Evolutionary conservation across 2,113 vertebrate genomes (phyloP).

Genomic region (Gadus chalcogrammus): DNA sequence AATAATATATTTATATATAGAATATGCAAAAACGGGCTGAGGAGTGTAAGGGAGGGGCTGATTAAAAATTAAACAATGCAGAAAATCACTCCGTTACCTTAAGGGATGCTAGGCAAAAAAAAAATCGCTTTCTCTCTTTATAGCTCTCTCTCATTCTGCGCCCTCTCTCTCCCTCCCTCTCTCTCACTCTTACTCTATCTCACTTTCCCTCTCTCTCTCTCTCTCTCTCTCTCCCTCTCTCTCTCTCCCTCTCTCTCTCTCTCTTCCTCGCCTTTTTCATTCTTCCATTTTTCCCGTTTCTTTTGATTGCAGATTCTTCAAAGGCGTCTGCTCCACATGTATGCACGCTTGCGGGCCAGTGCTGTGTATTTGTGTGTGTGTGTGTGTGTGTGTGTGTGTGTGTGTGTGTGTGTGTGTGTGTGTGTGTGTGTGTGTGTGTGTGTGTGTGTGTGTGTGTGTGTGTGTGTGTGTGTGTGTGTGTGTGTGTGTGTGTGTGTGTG

Average conservation of each 20-base stretch:
- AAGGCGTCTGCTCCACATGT: constrained; percentile 67
- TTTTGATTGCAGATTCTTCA: constrained; percentile 66
- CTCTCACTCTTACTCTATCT: constrained; percentile 46
- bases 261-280: constrained; percentile 54
- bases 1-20: constrained; percentile 80
- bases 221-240: constrained; percentile 29
- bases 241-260: constrained; percentile 18
- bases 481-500: constrained; percentile 21
- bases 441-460: not conserved
- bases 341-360: constrained; percentile 49
- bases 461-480: constrained; percentile 28
- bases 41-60: constrained; percentile 67
- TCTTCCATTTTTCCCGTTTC: constrained; percentile 29
- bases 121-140: constrained; percentile 56
- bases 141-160: constrained; percentile 35
- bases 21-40: constrained; percentile 75
- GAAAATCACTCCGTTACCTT: constrained; percentile 78
- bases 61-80: constrained; percentile 84
- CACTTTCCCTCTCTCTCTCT: constrained; percentile 51
- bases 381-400: constrained; percentile 24
- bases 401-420: constrained; percentile 22
- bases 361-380: constrained; percentile 21
- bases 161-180: constrained; percentile 53
- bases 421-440: constrained; percentile 26
- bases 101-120: constrained; percentile 69